Evolutionary conservation across 2,113 vertebrate species (phyloP).

Genomic region (Corythaeola cristata): DNA sequence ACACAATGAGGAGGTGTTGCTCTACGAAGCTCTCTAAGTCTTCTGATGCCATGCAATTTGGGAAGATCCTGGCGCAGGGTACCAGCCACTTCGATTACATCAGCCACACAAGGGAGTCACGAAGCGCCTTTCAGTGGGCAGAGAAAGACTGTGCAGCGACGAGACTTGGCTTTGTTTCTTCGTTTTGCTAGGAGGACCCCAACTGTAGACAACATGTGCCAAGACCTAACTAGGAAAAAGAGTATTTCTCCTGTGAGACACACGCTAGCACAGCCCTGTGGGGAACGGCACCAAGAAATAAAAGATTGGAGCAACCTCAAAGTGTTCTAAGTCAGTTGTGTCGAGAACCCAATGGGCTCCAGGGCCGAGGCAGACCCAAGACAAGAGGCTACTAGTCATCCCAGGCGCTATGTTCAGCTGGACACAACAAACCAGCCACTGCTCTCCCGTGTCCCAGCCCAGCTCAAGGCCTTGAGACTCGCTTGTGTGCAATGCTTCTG

Average conservation of each 20-base stretch:
- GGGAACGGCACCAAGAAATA: not conserved
- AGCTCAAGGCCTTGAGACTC: not conserved
- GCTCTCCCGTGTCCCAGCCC: not conserved
- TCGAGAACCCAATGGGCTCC: not conserved
- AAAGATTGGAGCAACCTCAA: not conserved
- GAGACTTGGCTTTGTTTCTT: not conserved
- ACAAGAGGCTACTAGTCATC: not conserved
- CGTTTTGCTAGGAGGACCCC: not conserved
- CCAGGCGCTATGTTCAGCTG: rapidly evolving
- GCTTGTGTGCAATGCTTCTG: not conserved
- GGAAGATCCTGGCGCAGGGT: not conserved
- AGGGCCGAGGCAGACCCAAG: not conserved
- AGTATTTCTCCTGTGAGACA: not conserved
- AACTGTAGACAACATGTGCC: not conserved
- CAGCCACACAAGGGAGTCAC: not conserved
- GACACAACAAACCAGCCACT: not conserved
- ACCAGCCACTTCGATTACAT: not conserved
- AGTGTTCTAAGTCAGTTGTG: not conserved
- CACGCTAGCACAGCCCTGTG: not conserved
- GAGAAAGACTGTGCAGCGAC: not conserved
- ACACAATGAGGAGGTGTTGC: not conserved
- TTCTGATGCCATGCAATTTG: not conserved
- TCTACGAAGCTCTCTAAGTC: not conserved
- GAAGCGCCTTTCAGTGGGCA: rapidly evolving
- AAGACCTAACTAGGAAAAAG: not conserved